phyloP scores from a whole-genome alignment of 2,797 vertebrate species.

The Sciurus carolinensis region DNA sequence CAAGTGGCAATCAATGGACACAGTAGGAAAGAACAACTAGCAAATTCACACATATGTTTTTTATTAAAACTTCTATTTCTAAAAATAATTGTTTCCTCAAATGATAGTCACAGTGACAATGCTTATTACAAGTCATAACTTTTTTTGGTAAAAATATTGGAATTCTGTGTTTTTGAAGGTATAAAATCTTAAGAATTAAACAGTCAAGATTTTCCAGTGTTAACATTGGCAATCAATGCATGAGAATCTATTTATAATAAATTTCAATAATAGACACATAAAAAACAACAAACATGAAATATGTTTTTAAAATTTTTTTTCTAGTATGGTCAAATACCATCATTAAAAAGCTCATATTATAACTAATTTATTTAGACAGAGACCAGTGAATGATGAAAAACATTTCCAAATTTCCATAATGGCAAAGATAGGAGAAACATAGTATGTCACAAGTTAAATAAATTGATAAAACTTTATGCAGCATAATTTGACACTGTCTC shows the following conservation, averaged over 20 bases:
- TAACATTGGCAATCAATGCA: not conserved
- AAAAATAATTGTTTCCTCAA: constrained; percentile 66
- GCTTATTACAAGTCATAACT: not conserved
- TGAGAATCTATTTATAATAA: constrained; percentile 10
- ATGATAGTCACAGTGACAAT: not conserved
- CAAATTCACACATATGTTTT: constrained; percentile 74
- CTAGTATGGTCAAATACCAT: not conserved
- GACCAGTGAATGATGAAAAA: not conserved
- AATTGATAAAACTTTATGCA: not conserved
- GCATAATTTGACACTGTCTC: not conserved
- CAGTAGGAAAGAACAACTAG: constrained; percentile 57
- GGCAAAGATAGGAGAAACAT: not conserved
- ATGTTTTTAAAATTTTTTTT: not conserved
- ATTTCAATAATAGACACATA: not conserved
- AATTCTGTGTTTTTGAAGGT: constrained; percentile 42
- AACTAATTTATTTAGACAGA: constrained; percentile 2
- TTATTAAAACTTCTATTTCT: constrained; percentile 62
- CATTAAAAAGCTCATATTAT: not conserved
- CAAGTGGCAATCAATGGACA: not conserved
- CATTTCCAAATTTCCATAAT: not conserved
- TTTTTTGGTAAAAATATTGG: not conserved
- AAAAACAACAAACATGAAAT: not conserved
- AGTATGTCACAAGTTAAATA: constrained; percentile 20
- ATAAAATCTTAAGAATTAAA: not conserved
- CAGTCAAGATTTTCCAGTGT: not conserved